Percentiles rank a stretch among this genome's conserved stretches.
phyloP scores from a whole-genome alignment of 2,888 invertebrate genomes.

The Hedychridium roseum region DNA sequence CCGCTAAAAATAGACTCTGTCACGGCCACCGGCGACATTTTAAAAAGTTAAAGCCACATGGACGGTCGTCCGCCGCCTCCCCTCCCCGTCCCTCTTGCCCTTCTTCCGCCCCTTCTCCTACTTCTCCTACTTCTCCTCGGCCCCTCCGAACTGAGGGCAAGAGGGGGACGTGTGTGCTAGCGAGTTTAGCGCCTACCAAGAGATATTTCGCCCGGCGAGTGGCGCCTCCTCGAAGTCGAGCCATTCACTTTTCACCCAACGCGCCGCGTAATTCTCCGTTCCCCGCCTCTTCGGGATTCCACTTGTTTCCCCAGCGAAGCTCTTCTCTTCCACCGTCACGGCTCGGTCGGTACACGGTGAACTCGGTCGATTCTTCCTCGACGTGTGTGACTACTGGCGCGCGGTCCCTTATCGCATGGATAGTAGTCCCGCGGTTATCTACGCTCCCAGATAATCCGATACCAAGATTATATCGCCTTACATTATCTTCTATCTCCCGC shows the following conservation, averaged over 20 bases:
- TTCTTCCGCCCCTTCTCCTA: too few species aligned
- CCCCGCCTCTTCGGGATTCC: slow-evolving; percentile 19
- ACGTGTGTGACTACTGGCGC: too few species aligned
- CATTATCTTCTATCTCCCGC: too few species aligned
- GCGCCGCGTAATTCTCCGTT: too few species aligned
- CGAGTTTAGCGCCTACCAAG: neutral
- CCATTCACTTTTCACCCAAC: slow-evolving; percentile 17
- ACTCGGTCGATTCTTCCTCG: too few species aligned
- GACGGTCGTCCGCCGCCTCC: slow-evolving; percentile 26
- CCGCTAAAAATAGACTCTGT: slow-evolving; percentile 62
- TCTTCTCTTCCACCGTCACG: neutral
- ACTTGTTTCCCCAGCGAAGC: slow-evolving; percentile 22
- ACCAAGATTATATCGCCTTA: too few species aligned
- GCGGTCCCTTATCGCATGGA: too few species aligned
- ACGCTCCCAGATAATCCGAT: too few species aligned
- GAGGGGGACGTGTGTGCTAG: neutral
- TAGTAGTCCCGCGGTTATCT: too few species aligned
- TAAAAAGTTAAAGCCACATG: slow-evolving; percentile 55
- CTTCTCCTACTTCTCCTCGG: too few species aligned
- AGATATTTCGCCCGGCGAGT: slow-evolving; percentile 15
- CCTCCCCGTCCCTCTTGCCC: too few species aligned
- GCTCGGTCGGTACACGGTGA: slow-evolving; percentile 28
- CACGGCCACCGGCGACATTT: slow-evolving; percentile 63
- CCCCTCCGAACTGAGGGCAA: too few species aligned
- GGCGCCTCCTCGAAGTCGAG: slow-evolving; percentile 33